Conservation (phyloP, 2,888 invertebrate species). For the Yponomeuta plumbellus region DNA sequence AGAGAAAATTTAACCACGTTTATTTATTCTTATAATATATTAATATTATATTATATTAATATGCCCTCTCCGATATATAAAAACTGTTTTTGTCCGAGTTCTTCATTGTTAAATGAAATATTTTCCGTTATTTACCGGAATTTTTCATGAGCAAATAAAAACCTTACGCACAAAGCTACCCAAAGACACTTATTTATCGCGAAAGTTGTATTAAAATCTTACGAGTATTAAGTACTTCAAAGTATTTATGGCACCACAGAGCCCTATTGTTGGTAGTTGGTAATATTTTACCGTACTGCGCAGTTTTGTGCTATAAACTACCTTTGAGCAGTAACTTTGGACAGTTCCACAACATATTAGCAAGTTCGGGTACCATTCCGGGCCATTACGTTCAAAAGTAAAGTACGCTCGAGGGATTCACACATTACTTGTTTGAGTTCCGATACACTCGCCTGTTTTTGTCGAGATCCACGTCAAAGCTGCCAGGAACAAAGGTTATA, state of each 20-base stretch:
- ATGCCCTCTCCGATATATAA: too few relatives aligned
- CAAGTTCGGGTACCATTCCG: slow-evolving; percentile 23
- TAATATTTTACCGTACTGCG: background rate
- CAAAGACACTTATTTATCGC: background rate
- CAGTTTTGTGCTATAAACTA: slow-evolving; percentile 2
- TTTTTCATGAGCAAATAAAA: background rate
- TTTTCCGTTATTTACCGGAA: background rate
- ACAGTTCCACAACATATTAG: slow-evolving; percentile 22
- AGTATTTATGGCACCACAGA: background rate
- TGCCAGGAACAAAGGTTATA: background rate
- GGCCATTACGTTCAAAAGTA: slow-evolving; percentile 23
- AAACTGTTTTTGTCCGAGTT: too few relatives aligned
- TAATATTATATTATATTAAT: too few relatives aligned
- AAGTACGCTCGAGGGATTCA: slow-evolving; percentile 20
- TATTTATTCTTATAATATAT: too few relatives aligned
- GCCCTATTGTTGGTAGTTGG: background rate
- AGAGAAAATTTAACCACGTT: too few relatives aligned
- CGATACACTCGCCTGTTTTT: background rate
- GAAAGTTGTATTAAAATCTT: background rate
- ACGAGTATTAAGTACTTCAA: background rate
- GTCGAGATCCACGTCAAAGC: background rate
- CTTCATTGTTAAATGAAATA: too few relatives aligned
- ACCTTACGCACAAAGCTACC: background rate
- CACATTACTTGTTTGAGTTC: background rate
- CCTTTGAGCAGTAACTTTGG: slow-evolving; percentile 3